phyloP scores from a whole-genome alignment of 2,797 vertebrate species.

The Cryptoprocta ferox region DNA sequence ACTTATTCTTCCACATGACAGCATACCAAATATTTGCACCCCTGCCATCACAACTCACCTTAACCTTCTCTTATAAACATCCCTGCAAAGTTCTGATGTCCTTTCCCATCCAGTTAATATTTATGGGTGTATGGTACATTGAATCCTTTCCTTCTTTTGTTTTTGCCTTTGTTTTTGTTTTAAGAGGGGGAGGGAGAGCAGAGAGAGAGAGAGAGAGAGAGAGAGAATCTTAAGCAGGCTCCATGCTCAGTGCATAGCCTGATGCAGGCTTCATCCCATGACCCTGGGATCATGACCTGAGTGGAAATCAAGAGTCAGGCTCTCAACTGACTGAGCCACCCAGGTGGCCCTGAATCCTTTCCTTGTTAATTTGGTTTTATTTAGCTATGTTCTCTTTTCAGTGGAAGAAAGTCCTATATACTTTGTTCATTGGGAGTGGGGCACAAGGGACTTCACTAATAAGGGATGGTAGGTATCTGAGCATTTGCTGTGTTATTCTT shows the following conservation, averaged over 20 bases:
- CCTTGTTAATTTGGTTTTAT: neutral
- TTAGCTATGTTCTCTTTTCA: neutral
- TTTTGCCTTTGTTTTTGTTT: too few relatives aligned
- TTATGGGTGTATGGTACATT: neutral
- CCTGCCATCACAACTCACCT: neutral
- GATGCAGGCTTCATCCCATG: too few relatives aligned
- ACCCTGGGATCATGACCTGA: too few relatives aligned
- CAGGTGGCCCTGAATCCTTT: neutral
- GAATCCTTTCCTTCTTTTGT: neutral
- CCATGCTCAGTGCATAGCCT: too few relatives aligned
- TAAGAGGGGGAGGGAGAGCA: too few relatives aligned
- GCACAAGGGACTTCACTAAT: neutral
- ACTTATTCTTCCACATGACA: neutral
- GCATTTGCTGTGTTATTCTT: neutral
- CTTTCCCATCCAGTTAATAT: neutral
- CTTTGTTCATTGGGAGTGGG: neutral
- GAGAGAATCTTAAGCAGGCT: too few relatives aligned
- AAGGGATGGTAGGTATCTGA: neutral
- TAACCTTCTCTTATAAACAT: neutral
- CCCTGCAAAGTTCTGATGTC: neutral
- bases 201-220: too few relatives aligned
- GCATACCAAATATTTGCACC: neutral
- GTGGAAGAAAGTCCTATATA: neutral
- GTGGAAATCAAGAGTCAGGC: too few relatives aligned
- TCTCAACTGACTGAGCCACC: too few relatives aligned